Conservation (phyloP, 2,888 invertebrate genomes). For the Dastarcus helophoroides region DNA sequence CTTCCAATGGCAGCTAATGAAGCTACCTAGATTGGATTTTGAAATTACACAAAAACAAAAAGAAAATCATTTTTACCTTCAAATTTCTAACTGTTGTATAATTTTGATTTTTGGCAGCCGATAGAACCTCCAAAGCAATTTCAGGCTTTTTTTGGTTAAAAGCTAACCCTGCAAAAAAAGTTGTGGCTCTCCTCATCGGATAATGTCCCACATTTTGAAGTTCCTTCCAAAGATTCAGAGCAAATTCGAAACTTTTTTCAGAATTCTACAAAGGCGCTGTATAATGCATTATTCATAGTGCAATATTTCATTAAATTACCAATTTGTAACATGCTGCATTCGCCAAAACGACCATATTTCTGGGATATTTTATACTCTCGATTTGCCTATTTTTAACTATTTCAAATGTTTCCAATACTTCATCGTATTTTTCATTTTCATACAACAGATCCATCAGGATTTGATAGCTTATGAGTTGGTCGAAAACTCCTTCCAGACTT, state of each 20-base stretch:
- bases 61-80: constrained; percentile 38
- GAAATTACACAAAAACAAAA: neutral
- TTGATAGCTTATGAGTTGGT: constrained; percentile 56
- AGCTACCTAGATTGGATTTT: constrained; percentile 32
- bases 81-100: constrained; percentile 60
- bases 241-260: constrained; percentile 51
- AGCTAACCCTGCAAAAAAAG: constrained; percentile 55
- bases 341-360: constrained; percentile 53
- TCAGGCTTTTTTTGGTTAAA: constrained; percentile 56
- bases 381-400: constrained; percentile 47
- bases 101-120: constrained; percentile 41
- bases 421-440: constrained; percentile 53
- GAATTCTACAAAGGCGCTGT: constrained; percentile 51
- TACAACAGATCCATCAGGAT: constrained; percentile 61
- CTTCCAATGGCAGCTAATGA: constrained; percentile 49
- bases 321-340: constrained; percentile 65
- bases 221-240: constrained; percentile 49
- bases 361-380: constrained; percentile 54
- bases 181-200: constrained; percentile 49
- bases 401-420: constrained; percentile 54
- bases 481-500: constrained; percentile 53
- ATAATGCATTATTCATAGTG: neutral
- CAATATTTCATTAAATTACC: constrained; percentile 37
- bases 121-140: constrained; percentile 54
- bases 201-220: constrained; percentile 43